A percentile compares a stretch with the other conserved stretches of the same genome.
These are phyloP conservation scores for Geopemphigus sp. DNA, from an alignment of 1,140 invertebrate species.

Conservation along the genomic window DNA sequence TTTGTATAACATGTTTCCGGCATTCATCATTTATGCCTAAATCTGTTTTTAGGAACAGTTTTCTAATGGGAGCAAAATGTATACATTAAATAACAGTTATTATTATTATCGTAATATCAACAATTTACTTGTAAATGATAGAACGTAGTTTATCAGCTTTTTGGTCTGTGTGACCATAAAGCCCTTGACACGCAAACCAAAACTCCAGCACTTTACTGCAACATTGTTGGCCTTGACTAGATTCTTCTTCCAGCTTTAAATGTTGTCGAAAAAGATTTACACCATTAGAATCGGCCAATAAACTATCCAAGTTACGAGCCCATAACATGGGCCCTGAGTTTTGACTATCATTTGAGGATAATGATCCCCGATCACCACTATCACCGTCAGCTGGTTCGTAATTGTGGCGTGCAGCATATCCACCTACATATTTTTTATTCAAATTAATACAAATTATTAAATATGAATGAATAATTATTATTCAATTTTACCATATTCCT, in stretches of 20 bases:
- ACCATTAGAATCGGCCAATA: conserved; percentile 82
- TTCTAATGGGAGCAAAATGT: conserved; percentile 55
- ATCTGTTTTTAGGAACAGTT: conserved; percentile 79
- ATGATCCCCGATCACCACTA: conserved; percentile 35
- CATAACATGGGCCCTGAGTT: conserved; percentile 58
- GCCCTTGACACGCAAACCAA: conserved; percentile 87
- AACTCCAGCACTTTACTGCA: conserved; percentile 79
- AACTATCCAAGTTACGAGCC: conserved; percentile 76
- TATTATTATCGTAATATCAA: conserved; percentile 33
- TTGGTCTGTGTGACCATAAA: conserved; percentile 74
- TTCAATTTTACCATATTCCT: conserved; percentile 11
- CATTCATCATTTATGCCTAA: conserved; percentile 78
- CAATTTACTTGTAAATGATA: conserved; percentile 73
- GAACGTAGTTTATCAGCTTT: conserved; percentile 72
- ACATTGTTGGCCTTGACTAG: conserved; percentile 57
- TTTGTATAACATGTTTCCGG: conserved; percentile 65
- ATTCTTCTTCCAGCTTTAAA: conserved; percentile 67
- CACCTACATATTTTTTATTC: conserved; percentile 8
- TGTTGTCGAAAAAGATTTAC: conserved; percentile 80
- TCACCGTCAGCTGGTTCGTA: conserved; percentile 46
- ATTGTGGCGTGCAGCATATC: conserved; percentile 27
- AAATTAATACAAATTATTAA: conserved; percentile 15
- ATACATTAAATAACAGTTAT: neutral
- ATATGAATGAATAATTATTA: neutral
- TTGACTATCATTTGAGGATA: conserved; percentile 35